Conservation (phyloP, 92 coral and sea anemone genomes). For the Anthopleura xanthogrammica region DNA sequence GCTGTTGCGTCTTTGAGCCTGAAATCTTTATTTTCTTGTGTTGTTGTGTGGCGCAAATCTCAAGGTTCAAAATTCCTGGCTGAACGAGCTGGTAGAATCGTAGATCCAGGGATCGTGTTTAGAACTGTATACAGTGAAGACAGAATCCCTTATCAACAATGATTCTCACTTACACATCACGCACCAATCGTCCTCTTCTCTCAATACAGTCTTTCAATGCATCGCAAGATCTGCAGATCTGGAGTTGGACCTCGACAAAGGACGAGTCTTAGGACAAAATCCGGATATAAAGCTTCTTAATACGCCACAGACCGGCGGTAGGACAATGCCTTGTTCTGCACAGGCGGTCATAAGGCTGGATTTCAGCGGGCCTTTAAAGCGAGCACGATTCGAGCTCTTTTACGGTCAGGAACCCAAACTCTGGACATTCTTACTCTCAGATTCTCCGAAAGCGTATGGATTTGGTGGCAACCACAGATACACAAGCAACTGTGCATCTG, state of each 20-base stretch:
- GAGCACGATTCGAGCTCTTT: constrained; percentile 68
- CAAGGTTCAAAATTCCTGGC: neutral
- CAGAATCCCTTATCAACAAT: neutral
- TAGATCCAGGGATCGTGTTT: neutral
- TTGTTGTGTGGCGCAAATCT: neutral
- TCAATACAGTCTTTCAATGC: constrained; percentile 55
- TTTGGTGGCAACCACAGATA: constrained; percentile 81
- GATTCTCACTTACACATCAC: neutral
- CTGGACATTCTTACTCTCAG: constrained; percentile 80
- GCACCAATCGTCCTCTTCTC: neutral
- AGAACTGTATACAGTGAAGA: neutral
- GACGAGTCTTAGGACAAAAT: constrained; percentile 44
- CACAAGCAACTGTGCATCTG: constrained; percentile 85
- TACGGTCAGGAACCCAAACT: constrained; percentile 78
- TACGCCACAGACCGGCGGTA: constrained; percentile 40
- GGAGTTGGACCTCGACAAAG: constrained; percentile 62
- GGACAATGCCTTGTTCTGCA: constrained; percentile 60
- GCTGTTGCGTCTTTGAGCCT: neutral
- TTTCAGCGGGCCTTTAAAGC: constrained; percentile 82
- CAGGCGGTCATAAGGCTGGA: constrained; percentile 76
- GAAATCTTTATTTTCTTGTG: neutral
- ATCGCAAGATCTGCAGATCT: constrained; percentile 42
- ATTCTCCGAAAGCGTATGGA: constrained; percentile 80
- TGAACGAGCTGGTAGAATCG: neutral
- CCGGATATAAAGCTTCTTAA: constrained; percentile 49